These are phyloP conservation scores for Lacerta bilineata DNA, from an alignment of 2,797 vertebrate genomes.

Conservation along the genomic window DNA sequence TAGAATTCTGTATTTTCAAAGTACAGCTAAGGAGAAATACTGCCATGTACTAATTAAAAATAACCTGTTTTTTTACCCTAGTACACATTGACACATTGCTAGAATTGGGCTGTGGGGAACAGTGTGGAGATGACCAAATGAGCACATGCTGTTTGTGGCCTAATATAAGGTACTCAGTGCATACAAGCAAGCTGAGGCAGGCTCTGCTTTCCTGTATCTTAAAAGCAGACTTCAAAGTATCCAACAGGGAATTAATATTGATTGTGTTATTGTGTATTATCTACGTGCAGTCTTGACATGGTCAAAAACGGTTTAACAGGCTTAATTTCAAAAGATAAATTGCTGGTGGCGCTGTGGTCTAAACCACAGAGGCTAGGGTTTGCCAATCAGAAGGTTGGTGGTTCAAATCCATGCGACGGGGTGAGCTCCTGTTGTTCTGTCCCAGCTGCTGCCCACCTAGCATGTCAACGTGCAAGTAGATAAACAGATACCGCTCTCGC, in stretches of 20 bases:
- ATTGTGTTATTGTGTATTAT: neutral
- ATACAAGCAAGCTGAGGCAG: neutral
- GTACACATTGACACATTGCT: neutral
- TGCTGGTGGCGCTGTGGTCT: neutral
- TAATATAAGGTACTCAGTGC: neutral
- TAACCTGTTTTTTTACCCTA: neutral
- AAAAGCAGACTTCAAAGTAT: neutral
- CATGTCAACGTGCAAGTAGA: too few species aligned
- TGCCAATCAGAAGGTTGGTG: too few species aligned
- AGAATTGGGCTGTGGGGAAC: neutral
- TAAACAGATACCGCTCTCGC: too few species aligned
- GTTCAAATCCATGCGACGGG: too few species aligned
- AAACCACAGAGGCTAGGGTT: too few species aligned
- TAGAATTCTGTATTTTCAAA: neutral
- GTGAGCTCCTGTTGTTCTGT: too few species aligned
- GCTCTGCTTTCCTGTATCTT: neutral
- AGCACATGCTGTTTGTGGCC: neutral
- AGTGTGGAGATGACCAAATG: too few species aligned
- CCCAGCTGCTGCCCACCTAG: too few species aligned
- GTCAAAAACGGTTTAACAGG: neutral
- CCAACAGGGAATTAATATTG: neutral
- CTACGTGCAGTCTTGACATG: neutral
- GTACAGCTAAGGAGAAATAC: neutral
- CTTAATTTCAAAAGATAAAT: neutral
- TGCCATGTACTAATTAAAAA: neutral